These are phyloP conservation scores for Rugalucina vietnamica DNA, from an alignment of 2,888 invertebrate genomes.

Conservation along the genomic window DNA sequence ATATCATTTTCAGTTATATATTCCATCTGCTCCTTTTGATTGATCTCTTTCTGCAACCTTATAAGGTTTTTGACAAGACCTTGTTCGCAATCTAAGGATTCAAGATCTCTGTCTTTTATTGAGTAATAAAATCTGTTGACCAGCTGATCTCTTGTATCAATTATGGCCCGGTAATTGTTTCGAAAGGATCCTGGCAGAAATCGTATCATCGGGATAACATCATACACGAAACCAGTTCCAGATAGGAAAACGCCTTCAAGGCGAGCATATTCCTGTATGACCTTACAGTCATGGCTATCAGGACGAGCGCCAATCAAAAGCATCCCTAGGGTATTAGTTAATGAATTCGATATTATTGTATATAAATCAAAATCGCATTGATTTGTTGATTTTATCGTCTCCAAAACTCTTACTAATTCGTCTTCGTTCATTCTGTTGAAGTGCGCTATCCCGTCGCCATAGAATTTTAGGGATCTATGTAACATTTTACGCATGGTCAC, in stretches of 20 bases:
- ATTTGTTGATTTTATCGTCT: not conserved
- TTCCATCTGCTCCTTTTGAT: slow-evolving; percentile 15
- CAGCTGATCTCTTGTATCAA: not conserved
- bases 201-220: not conserved
- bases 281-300: not conserved
- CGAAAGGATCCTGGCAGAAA: not conserved
- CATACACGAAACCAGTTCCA: not conserved
- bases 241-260: not conserved
- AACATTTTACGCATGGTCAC: not conserved
- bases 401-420: not conserved
- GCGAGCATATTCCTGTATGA: not conserved
- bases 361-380: not conserved
- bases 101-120: no score
- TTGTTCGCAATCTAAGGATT: no score
- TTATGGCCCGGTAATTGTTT: not conserved
- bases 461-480: not conserved
- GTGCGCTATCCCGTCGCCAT: not conserved
- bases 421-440: not conserved
- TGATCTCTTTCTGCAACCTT: not conserved
- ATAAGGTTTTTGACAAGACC: slow-evolving; percentile 22
- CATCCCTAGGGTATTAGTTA: not conserved
- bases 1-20: slow-evolving; percentile 32
- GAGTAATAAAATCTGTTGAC: not conserved
- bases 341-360: not conserved
- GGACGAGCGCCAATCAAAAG: not conserved